Conservation (phyloP, 2,113 vertebrate genomes). For the Colius striatus region DNA sequence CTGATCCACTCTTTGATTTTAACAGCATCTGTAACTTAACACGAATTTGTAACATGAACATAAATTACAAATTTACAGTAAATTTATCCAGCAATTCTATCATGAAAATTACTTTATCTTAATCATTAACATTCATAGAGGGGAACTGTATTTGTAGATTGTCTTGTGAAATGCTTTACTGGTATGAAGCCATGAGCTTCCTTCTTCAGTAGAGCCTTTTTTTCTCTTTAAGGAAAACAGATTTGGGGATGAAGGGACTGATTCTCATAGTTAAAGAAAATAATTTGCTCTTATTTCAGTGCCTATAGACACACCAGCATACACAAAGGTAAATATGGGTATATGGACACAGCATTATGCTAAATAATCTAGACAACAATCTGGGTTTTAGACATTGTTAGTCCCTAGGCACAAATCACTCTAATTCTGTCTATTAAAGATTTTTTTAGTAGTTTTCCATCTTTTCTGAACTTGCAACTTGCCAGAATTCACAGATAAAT, state of each 20-base stretch:
- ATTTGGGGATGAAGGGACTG: neutral
- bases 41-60: neutral
- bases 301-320: neutral
- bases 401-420: neutral
- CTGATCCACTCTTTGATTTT: constrained; percentile 1
- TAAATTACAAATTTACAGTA: neutral
- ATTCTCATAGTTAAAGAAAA: neutral
- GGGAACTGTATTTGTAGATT: neutral
- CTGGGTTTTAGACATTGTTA: neutral
- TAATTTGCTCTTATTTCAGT: neutral
- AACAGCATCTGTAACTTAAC: neutral
- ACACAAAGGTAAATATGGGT: neutral
- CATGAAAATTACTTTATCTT: neutral
- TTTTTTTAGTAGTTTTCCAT: neutral
- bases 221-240: neutral
- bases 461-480: neutral
- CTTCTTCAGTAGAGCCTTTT: neutral
- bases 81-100: neutral
- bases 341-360: neutral
- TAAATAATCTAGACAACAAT: neutral
- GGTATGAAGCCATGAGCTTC: neutral
- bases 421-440: neutral
- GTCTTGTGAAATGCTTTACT: neutral
- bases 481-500: neutral
- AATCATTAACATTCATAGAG: neutral